Base-by-base conservation (phyloP, 2,113 vertebrate species). In the Cyanoderma ruficeps region DNA sequence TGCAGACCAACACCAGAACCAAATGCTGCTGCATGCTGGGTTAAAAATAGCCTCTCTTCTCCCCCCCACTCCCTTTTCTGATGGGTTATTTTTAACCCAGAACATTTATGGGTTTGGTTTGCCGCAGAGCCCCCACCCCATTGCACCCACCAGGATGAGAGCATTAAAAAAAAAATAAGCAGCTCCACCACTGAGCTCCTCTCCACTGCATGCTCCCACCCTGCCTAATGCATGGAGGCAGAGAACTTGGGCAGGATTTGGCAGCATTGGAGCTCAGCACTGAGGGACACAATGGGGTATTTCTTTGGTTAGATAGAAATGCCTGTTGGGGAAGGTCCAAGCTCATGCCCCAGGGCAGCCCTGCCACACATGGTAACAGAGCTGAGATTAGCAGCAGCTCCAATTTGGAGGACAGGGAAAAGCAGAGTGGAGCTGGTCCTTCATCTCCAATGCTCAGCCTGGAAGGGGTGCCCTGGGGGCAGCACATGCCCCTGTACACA, bases 21-120 rank as follows among this genome's bases (percentile, higher is more conserved):
- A 78, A 94, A 86, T 8, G 52, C 68, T 92, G 86, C 89, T 71
- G 89, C 77, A 63, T 13, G 35, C 83, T 91, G 60, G 30, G 56
- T 93, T 96, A 95, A 96, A 97, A 96, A 96, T 95, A 95, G 80
- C 72, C 76, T 87, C 60, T 56, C 57, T 80, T 47, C 83, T 91
- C 77, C 87, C 80, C 80, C 80, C 52, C 72, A 70, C 85, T 90
- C 89, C 80, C 63, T 87, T 67, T 90, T 67, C 86, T 84, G 87
- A 68, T 4, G 2, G 47, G 64, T 75, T 97, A 97, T 96, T 95
- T 96, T 96, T 94, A 96, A 90, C 68, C 30, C 86, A 52, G 94
- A 81, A 89, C 69, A 83, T 41, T 83, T 46, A 75, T 9, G 65
- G 76, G 39, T 71, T 90, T 89, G 72, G 59, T 90, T 96, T 96